Percentiles rank a stretch among this genome's conserved stretches.
Conservation (phyloP, 2,888 invertebrate genomes). For the Baccha elongata region DNA sequence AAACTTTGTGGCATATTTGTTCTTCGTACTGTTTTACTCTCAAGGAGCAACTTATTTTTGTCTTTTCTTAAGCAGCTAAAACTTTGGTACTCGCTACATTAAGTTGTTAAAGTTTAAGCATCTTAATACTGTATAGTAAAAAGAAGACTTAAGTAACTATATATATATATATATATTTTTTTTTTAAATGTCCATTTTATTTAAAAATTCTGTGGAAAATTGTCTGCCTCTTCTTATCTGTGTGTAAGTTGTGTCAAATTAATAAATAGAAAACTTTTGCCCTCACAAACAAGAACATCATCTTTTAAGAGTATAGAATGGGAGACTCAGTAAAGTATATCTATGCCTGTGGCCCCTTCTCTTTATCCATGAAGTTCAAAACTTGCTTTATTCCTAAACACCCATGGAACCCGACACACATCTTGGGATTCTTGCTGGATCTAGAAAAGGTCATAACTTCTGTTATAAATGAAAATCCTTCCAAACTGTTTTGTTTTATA, state of each 20-base stretch:
- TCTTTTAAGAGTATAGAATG: constrained; percentile 11
- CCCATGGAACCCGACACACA: background rate
- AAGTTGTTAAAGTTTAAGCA: constrained; percentile 65
- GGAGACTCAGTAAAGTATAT: constrained; percentile 6
- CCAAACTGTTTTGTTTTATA: constrained; percentile 6
- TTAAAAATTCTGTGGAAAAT: constrained; percentile 43
- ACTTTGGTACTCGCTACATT: constrained; percentile 62
- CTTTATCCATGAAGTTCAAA: background rate
- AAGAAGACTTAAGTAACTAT: constrained; percentile 49
- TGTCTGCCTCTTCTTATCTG: background rate
- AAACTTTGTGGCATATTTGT: constrained; percentile 46
- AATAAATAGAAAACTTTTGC: constrained; percentile 64
- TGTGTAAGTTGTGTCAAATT: constrained; percentile 58
- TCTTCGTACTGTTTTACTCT: background rate
- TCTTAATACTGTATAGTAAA: constrained; percentile 34
- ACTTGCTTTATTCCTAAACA: constrained; percentile 16
- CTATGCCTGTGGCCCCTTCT: background rate
- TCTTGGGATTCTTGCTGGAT: background rate
- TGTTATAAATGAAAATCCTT: constrained; percentile 43
- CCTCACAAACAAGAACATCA: constrained; percentile 16
- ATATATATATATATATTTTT: background rate
- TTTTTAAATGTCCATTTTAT: constrained; percentile 47
- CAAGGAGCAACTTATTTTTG: constrained; percentile 24
- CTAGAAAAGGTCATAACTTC: constrained; percentile 40
- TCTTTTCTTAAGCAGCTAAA: constrained; percentile 18